Conservation (phyloP, 1,140 invertebrate genomes). For the Trichogramma pretiosum region DNA sequence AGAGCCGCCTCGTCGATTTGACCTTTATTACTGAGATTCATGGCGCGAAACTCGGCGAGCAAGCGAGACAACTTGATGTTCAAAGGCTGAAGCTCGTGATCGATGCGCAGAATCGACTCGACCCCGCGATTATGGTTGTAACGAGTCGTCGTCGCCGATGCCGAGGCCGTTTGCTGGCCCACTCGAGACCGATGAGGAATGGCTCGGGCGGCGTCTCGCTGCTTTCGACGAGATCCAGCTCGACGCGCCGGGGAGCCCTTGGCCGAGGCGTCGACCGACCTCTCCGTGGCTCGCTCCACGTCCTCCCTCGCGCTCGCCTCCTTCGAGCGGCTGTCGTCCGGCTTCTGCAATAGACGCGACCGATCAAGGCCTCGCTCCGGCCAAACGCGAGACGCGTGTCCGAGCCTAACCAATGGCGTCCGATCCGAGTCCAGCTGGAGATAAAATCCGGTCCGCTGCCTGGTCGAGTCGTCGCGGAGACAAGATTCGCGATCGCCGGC, state of each 20-base stretch:
- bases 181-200: background rate
- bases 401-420: too few species aligned
- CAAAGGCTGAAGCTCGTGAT: constrained; percentile 13
- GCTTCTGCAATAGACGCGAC: too few species aligned
- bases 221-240: background rate
- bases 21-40: background rate
- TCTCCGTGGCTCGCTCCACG: too few species aligned
- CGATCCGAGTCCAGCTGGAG: too few species aligned
- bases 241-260: background rate
- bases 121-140: background rate
- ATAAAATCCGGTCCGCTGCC: too few species aligned
- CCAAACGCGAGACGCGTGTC: too few species aligned
- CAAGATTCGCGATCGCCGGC: too few species aligned
- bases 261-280: too few species aligned
- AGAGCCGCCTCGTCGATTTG: background rate
- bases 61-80: constrained; percentile 11
- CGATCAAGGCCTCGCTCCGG: too few species aligned
- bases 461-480: too few species aligned
- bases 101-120: constrained; percentile 8
- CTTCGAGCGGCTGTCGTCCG: too few species aligned
- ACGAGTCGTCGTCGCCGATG: background rate
- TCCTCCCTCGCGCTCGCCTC: too few species aligned
- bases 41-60: constrained; percentile 10
- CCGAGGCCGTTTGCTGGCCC: background rate
- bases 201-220: background rate